Conservation (phyloP, 2,797 vertebrate species). For the Ptychobarbus kaznakovi region DNA sequence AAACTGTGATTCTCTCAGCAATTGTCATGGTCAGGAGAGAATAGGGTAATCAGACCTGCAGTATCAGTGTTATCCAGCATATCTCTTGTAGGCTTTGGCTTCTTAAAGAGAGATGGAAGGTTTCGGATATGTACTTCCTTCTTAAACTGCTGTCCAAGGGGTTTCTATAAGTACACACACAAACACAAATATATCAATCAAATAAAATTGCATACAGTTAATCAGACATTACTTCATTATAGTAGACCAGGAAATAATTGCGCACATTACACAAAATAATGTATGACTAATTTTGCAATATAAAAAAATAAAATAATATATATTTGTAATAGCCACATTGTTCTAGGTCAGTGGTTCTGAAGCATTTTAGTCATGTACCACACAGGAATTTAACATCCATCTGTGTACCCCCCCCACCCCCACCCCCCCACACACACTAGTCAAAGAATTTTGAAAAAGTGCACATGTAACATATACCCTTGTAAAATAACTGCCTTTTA, state of each 20-base stretch:
- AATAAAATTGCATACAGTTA: background rate
- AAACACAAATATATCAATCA: background rate
- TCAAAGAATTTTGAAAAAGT: background rate
- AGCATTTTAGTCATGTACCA: background rate
- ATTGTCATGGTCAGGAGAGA: slow-evolving; percentile 75
- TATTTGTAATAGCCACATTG: no score
- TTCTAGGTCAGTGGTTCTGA: background rate
- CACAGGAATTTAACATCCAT: background rate
- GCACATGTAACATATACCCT: background rate
- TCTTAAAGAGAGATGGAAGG: slow-evolving; percentile 96
- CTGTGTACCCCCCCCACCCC: background rate
- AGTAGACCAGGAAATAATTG: background rate
- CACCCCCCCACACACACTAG: no score
- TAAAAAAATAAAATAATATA: no score
- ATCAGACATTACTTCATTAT: background rate
- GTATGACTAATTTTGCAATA: background rate
- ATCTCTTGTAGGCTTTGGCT: slow-evolving; percentile 81
- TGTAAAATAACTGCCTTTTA: background rate
- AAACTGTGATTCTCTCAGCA: slow-evolving; percentile 53
- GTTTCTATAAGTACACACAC: slow-evolving; percentile 81
- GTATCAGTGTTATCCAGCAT: slow-evolving; percentile 72
- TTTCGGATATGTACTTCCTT: slow-evolving; percentile 99
- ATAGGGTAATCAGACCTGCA: slow-evolving; percentile 75
- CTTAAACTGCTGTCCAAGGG: slow-evolving; percentile 95
- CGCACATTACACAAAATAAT: background rate